A percentile compares a stretch with the other conserved stretches of the same genome.
Conservation (phyloP, 2,797 vertebrate genomes). For the Oceanodroma leucorhoa region DNA sequence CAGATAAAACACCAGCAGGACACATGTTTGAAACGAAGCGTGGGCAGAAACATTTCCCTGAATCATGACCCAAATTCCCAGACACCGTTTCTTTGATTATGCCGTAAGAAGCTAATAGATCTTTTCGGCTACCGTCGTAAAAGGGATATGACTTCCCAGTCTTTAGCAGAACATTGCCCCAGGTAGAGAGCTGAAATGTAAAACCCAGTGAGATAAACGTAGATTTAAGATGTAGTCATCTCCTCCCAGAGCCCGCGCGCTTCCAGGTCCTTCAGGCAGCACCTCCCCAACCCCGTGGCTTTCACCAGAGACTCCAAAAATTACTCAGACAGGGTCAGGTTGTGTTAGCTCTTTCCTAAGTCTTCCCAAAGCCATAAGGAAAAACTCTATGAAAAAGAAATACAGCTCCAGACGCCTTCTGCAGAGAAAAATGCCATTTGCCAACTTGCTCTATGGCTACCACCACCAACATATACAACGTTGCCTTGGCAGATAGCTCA, state of each 20-base stretch:
- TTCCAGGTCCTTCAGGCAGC: neutral
- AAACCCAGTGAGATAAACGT: conserved; percentile 36
- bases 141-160: conserved; percentile 31
- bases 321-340: neutral
- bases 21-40: neutral
- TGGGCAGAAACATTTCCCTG: conserved; percentile 43
- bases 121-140: neutral
- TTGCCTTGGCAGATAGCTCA: neutral
- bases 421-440: neutral
- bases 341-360: neutral
- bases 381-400: neutral
- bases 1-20: conserved; percentile 21
- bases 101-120: conserved; percentile 54
- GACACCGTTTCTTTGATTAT: conserved; percentile 51
- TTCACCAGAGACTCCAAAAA: neutral
- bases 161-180: conserved; percentile 36
- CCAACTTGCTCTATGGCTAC: conserved; percentile 13
- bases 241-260: neutral
- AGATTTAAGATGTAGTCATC: conserved; percentile 4
- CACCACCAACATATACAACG: neutral
- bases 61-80: conserved; percentile 63
- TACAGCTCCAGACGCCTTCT: neutral
- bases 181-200: conserved; percentile 18
- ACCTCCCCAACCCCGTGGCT: accelerated
- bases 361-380: neutral